These are phyloP conservation scores for Theristicus caerulescens DNA, from an alignment of 2,113 vertebrate genomes.

Conservation along the genomic window DNA sequence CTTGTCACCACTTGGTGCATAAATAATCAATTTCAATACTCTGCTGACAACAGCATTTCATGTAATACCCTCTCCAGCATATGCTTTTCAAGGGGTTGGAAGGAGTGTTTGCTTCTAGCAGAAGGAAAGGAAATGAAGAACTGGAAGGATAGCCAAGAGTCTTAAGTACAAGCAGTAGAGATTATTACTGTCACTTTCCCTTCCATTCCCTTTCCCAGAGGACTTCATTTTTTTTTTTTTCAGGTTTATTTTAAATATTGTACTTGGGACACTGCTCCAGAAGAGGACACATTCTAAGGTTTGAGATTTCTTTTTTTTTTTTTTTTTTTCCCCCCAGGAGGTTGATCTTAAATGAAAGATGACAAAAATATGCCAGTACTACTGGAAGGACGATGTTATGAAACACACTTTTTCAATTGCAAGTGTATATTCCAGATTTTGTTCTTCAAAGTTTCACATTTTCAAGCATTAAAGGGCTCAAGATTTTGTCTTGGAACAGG, in stretches of 20 bases:
- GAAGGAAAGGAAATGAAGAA: not conserved
- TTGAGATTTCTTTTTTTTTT: not conserved
- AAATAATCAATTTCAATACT: slow-evolving; percentile 23
- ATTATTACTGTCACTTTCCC: not conserved
- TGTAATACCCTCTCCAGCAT: not conserved
- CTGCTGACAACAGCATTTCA: slow-evolving; percentile 6
- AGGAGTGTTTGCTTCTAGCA: not conserved
- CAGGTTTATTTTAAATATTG: not conserved
- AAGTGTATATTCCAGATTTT: not conserved
- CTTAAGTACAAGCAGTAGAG: fast-evolving
- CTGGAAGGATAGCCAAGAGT: not conserved
- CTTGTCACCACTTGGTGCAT: not conserved
- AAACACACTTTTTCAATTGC: not conserved
- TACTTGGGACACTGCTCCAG: not conserved
- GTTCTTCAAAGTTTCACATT: not conserved
- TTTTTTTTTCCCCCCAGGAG: no score
- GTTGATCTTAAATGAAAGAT: not conserved
- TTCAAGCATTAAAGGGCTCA: not conserved
- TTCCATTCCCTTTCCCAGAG: not conserved
- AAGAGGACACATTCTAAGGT: not conserved
- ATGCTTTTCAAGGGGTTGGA: not conserved
- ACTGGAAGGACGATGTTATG: not conserved
- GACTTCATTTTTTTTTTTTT: not conserved
- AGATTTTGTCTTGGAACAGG: not conserved
- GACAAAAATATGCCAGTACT: not conserved